Evolutionary conservation across 1,140 invertebrate species (phyloP).

Genomic region (Cydia splendana): DNA sequence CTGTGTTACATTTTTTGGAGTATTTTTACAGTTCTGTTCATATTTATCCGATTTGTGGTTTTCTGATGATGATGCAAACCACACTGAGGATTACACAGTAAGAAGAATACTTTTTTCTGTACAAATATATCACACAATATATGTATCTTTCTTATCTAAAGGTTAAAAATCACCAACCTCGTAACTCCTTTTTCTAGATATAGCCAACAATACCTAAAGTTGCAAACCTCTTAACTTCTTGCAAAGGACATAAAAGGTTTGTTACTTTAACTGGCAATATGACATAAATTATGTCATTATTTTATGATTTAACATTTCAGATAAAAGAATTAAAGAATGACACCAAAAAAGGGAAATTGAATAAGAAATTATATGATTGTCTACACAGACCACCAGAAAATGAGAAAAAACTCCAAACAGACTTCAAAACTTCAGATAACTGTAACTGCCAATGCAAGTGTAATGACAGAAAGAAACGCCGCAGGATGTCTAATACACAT

Average conservation of each 20-base stretch:
- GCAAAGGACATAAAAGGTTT: too few relatives aligned
- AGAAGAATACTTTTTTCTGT: too few relatives aligned
- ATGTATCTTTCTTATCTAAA: too few relatives aligned
- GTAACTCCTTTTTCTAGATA: too few relatives aligned
- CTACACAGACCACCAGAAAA: slow-evolving; percentile 59
- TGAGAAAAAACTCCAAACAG: slow-evolving; percentile 70
- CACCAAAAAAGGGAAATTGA: slow-evolving; percentile 61
- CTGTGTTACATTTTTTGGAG: slow-evolving; percentile 32
- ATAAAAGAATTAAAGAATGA: slow-evolving; percentile 66
- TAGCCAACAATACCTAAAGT: too few relatives aligned
- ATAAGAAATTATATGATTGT: slow-evolving; percentile 61
- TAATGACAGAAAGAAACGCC: slow-evolving; percentile 54
- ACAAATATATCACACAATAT: too few relatives aligned
- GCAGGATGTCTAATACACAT: slow-evolving; percentile 34
- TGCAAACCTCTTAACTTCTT: too few relatives aligned
- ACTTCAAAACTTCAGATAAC: slow-evolving; percentile 40
- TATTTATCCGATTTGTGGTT: not conserved
- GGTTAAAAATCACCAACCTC: too few relatives aligned
- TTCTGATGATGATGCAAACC: too few relatives aligned
- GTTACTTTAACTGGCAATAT: too few relatives aligned
- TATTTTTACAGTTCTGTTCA: not conserved
- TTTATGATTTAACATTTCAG: slow-evolving; percentile 47
- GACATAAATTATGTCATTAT: not conserved
- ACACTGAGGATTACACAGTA: too few relatives aligned
- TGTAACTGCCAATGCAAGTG: slow-evolving; percentile 63